Percentiles rank a stretch among this genome's conserved stretches.
phyloP scores from a whole-genome alignment of 2,888 invertebrate genomes.

The Drosophila paracracens region DNA sequence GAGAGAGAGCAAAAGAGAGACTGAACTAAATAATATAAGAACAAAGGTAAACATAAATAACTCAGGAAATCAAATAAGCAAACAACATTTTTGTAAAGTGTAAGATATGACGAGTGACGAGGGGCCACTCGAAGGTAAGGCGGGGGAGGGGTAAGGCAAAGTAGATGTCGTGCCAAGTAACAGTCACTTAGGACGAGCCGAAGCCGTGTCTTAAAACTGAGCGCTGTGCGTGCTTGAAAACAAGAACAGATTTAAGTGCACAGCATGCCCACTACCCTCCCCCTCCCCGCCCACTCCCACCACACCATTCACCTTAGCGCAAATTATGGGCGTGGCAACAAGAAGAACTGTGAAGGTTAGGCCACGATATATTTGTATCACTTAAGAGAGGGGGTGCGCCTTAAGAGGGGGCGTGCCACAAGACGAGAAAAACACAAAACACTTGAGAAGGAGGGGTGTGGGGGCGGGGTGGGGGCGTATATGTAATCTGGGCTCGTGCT shows the following conservation, averaged over 20 bases:
- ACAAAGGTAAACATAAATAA: neutral
- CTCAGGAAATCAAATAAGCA: neutral
- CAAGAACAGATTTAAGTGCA: constrained; percentile 76
- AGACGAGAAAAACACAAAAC: constrained; percentile 52
- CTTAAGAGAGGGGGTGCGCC: constrained; percentile 3
- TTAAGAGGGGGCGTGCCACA: constrained; percentile 43
- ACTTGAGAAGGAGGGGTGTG: neutral
- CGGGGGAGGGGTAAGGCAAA: neutral
- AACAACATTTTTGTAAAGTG: neutral
- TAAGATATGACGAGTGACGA: neutral
- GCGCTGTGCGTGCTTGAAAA: constrained; percentile 64
- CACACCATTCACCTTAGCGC: neutral
- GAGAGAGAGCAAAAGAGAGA: rapidly evolving
- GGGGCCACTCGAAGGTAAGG: neutral
- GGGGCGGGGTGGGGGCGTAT: constrained; percentile 50
- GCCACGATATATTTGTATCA: constrained; percentile 46
- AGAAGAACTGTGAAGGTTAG: constrained; percentile 34
- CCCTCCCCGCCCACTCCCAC: no score
- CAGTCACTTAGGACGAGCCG: constrained; percentile 69
- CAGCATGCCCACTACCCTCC: neutral
- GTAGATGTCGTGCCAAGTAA: constrained; percentile 64
- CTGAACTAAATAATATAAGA: neutral
- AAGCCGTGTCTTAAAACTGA: constrained; percentile 61
- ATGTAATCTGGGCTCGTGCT: constrained; percentile 55
- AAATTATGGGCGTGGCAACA: constrained; percentile 31